Evolutionary conservation across 2,888 invertebrate genomes (phyloP).

Genomic region (Erannis defoliaria): DNA sequence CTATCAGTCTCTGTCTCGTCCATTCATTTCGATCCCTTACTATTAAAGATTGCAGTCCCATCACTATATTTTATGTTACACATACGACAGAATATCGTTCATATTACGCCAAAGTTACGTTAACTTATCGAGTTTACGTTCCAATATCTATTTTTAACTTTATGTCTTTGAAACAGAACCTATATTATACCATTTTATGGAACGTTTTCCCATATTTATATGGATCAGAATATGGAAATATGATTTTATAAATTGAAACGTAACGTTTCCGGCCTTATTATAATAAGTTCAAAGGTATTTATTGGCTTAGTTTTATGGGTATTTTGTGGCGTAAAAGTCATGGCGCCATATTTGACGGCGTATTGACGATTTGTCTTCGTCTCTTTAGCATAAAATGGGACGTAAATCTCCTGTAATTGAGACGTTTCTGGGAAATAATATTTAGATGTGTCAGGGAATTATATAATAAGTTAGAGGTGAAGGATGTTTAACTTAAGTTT

Average conservation of each 20-base stretch:
- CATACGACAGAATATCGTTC: conserved; percentile 47
- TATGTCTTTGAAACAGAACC: conserved; percentile 36
- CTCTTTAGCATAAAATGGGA: conserved; percentile 22
- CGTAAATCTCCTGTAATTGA: conserved; percentile 27
- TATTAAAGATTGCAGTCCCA: conserved; percentile 8
- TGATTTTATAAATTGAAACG: conserved; percentile 36
- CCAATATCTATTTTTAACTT: conserved; percentile 33
- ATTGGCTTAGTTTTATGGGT: conserved; percentile 25
- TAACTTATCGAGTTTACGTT: conserved; percentile 37
- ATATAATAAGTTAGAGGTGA: not conserved
- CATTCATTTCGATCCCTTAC: not conserved
- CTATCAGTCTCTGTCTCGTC: too few species aligned
- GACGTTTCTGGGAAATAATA: conserved; percentile 12
- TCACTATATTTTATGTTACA: conserved; percentile 33
- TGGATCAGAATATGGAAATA: conserved; percentile 15
- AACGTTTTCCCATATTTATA: conserved; percentile 12
- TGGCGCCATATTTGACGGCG: conserved; percentile 26
- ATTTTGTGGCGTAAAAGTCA: conserved; percentile 21
- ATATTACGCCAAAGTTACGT: conserved; percentile 45
- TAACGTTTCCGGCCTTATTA: conserved; percentile 33
- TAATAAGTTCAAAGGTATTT: conserved; percentile 36
- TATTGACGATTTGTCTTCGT: conserved; percentile 36
- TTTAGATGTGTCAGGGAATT: not conserved
- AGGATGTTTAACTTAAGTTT: not conserved
- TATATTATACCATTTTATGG: conserved; percentile 18